phyloP scores from a whole-genome alignment of 2,888 invertebrate species.

The Agrotis clavis region DNA sequence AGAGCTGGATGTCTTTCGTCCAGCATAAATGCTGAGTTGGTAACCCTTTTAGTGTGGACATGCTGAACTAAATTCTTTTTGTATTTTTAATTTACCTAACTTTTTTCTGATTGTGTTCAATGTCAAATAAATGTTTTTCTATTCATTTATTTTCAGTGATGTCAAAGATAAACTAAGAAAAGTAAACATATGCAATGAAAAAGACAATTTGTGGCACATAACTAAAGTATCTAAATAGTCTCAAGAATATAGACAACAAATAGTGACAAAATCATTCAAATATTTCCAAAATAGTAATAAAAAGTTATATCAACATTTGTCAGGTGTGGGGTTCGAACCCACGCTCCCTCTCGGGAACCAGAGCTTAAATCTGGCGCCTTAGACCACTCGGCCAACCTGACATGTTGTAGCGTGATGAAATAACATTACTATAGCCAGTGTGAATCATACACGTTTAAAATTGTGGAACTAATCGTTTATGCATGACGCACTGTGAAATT shows the following conservation, averaged over 20 bases:
- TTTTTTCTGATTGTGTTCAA: no score
- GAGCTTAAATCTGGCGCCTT: constrained; percentile 96
- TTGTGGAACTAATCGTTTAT: constrained; percentile 16
- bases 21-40: no score
- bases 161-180: no score
- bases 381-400: constrained; percentile 96
- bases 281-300: not conserved
- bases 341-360: constrained; percentile 95
- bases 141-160: no score
- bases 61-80: no score
- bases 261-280: not conserved
- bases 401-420: constrained; percentile 55
- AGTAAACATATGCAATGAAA: no score
- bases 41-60: no score
- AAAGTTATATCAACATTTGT: constrained; percentile 72
- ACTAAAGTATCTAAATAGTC: not conserved
- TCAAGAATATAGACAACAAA: not conserved
- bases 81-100: no score
- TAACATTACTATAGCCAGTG: not conserved
- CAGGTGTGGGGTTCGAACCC: constrained; percentile 96
- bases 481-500: constrained; percentile 6
- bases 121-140: no score
- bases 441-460: constrained; percentile 26
- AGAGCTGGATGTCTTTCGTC: no score
- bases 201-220: no score